These are phyloP conservation scores for Gnathonemus longibarbis DNA, from an alignment of 2,113 vertebrate genomes.

Conservation along the genomic window DNA sequence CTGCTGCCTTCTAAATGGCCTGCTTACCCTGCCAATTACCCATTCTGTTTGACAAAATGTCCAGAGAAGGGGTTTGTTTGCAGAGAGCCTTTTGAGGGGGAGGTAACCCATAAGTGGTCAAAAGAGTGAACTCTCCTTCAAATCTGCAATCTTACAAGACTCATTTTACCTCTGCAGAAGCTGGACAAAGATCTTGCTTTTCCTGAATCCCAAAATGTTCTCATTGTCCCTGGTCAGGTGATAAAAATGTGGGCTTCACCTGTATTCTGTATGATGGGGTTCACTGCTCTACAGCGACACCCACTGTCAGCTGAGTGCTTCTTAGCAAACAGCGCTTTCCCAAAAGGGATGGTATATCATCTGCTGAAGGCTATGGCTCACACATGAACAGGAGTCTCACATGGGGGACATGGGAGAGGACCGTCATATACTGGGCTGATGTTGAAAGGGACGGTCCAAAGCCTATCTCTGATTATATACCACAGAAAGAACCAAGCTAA, in stretches of 20 bases:
- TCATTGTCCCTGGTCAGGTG: background rate
- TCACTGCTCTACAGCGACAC: background rate
- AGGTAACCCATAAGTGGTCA: constrained; percentile 1
- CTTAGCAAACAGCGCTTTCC: background rate
- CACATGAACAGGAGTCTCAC: background rate
- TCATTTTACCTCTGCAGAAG: background rate
- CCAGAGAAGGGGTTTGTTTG: constrained; percentile 15
- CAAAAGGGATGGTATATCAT: background rate
- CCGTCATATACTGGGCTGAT: background rate
- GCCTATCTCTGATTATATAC: background rate
- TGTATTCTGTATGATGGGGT: background rate
- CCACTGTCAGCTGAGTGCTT: background rate
- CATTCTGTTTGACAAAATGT: constrained; percentile 15
- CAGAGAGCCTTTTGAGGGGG: background rate
- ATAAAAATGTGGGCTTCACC: background rate
- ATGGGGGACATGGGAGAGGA: background rate
- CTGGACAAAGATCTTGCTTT: background rate
- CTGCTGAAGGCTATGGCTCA: background rate
- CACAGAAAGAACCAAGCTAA: background rate
- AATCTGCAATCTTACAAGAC: background rate
- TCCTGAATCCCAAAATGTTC: background rate
- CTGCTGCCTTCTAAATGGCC: constrained; percentile 24
- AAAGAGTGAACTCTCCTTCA: background rate
- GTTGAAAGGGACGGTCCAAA: background rate
- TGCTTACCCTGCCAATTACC: constrained; percentile 15